A percentile compares a stretch with the other conserved stretches of the same genome.
phyloP scores from a whole-genome alignment of 30 jellyfish, hydroid and myxozoan species.

The Aurelia sp. region DNA sequence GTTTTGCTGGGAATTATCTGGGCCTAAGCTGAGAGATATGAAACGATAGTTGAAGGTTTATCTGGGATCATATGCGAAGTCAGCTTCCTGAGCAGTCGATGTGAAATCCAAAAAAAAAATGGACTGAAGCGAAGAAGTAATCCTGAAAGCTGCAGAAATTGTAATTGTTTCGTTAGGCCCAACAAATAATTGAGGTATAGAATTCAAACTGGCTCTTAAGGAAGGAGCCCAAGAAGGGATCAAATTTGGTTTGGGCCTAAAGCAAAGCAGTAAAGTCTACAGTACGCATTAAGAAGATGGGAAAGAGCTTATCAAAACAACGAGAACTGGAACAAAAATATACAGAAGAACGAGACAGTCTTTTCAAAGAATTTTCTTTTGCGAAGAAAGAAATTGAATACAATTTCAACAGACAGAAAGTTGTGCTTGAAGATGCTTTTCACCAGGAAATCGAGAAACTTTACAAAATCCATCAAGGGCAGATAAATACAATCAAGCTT shows the following conservation, averaged over 20 bases:
- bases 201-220: not conserved
- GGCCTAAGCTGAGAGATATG: not conserved
- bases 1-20: not conserved
- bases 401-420: constrained; percentile 51
- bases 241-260: not conserved
- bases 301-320: constrained; percentile 49
- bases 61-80: not conserved
- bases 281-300: constrained; percentile 4
- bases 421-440: constrained; percentile 55
- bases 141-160: not conserved
- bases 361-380: constrained; percentile 48
- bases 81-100: too few species aligned
- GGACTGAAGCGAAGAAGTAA: not conserved
- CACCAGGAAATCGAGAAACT: constrained; percentile 56
- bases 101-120: too few species aligned
- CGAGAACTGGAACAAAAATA: constrained; percentile 45
- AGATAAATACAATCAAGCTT: constrained; percentile 49
- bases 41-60: not conserved
- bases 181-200: not conserved
- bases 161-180: not conserved
- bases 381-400: constrained; percentile 59
- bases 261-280: not conserved
- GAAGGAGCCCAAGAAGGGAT: too few species aligned
- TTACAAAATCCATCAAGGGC: constrained; percentile 47
- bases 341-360: constrained; percentile 51